A percentile compares a stretch with the other conserved stretches of the same genome.
phyloP scores from a whole-genome alignment of 2,797 vertebrate species.

The Lophotriccus pileatus region DNA sequence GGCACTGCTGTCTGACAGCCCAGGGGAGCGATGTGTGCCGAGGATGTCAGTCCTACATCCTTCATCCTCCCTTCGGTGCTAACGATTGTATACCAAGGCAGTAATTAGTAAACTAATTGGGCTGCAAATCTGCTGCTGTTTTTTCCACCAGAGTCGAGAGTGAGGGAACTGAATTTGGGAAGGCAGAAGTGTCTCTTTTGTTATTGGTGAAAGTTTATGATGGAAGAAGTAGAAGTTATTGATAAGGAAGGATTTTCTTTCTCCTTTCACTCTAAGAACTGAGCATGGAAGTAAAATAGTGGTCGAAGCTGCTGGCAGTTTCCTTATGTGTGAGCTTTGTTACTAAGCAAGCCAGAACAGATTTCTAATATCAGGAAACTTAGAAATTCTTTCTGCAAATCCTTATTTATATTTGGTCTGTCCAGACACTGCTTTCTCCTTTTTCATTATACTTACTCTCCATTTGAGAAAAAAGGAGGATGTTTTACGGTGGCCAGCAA shows the following conservation, averaged over 20 bases:
- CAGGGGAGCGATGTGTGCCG: background rate
- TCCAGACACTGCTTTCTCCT: fast-evolving
- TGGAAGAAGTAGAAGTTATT: background rate
- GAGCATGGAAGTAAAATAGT: background rate
- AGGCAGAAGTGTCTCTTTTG: background rate
- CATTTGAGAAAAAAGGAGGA: background rate
- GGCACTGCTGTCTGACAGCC: background rate
- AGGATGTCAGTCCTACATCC: background rate
- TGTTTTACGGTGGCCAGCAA: background rate
- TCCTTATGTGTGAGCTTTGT: background rate
- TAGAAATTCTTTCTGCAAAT: background rate
- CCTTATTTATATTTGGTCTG: background rate
- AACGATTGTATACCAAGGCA: background rate
- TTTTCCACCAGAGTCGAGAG: background rate
- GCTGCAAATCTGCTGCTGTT: background rate
- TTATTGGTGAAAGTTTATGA: background rate
- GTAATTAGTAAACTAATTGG: background rate
- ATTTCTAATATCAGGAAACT: background rate
- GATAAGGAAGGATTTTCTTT: background rate
- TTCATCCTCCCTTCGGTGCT: background rate
- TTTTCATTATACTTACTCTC: background rate
- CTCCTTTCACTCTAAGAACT: background rate
- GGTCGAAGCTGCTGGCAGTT: background rate
- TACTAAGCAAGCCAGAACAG: background rate
- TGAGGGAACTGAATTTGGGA: background rate